Evolutionary conservation across 2,888 invertebrate species (phyloP), one percentile per base, ranked within the genome.

Genomic region (Hyles lineata): DNA sequence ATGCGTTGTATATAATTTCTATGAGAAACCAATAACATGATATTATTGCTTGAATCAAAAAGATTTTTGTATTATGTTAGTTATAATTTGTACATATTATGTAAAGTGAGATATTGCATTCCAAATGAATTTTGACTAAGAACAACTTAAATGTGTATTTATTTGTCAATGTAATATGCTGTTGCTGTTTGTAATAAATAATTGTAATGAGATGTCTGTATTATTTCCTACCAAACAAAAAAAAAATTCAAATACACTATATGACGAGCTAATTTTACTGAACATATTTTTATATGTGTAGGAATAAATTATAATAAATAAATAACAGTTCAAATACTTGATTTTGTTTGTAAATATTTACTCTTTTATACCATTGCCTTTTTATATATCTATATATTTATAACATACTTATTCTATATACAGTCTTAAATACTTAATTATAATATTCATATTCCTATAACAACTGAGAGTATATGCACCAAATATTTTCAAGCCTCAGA

Each of bases 371-470:
- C 43, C 23, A 50, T 43, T 17, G 11, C 50, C 6, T 35, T n/a
- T 32, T 62, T 19, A 63, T 63, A 43, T 77, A 76, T 75, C 43
- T 43, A 43, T 43, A 43, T 43, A 43, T 43, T 55, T n/a, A 17
- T n/a, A n/a, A 55, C n/a, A 55, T 55, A 55, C n/a, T 55, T 55
- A 7, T 74, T 73, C 71, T 74, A 72, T 73, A 32, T 55, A 75
- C 72, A 75, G 76, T 75, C 74, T 76, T 77, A 25, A 58, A n/a
- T 72, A 74, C 58, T 71, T 32, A 72, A 63, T 63, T 43, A 43
- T 67, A 23, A 11, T 50, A 63, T 43, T 43, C 43, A 55, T n/a
- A 52, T n/a, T 55, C 55, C 7, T n/a, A n/a, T 43, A 43, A 43
- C 17, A 55, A n/a, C 55, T 55, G 17, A 55, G 15, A 43, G 43